A percentile compares a stretch with the other conserved stretches of the same genome.
phyloP scores from a whole-genome alignment of 2,113 vertebrate species.

The Poeciliopsis retropinna region DNA sequence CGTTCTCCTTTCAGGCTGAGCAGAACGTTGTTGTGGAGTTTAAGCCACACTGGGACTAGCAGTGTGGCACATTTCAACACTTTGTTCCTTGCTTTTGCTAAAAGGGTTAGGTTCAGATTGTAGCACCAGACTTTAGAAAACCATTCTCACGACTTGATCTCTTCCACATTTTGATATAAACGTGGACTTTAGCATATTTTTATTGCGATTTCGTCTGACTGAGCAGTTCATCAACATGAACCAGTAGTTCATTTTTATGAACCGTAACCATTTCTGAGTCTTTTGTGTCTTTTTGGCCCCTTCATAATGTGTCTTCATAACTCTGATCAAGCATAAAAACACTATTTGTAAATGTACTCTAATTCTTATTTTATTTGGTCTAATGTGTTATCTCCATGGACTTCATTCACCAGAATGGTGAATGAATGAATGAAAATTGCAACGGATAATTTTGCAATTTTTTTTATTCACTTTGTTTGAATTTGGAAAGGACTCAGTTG shows the following conservation, averaged over 20 bases:
- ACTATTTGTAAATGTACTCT: background rate
- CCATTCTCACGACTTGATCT: background rate
- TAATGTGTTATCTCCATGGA: background rate
- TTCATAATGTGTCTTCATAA: background rate
- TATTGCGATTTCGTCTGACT: background rate
- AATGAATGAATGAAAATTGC: too few relatives aligned
- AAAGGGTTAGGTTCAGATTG: too few relatives aligned
- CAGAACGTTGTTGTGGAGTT: background rate
- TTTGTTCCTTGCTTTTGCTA: background rate
- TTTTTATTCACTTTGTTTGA: background rate
- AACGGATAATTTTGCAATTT: rapidly evolving
- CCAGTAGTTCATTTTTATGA: background rate
- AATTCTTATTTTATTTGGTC: background rate
- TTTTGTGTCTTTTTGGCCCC: too few relatives aligned
- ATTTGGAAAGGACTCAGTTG: background rate
- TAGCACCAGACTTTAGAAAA: background rate
- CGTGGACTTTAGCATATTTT: background rate
- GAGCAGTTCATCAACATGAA: background rate
- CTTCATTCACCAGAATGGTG: background rate
- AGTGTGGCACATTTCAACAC: background rate
- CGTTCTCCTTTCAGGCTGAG: background rate
- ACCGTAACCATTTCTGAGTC: background rate
- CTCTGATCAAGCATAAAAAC: background rate
- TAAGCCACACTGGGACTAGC: background rate
- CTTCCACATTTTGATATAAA: background rate